Conservation (phyloP, 2,888 invertebrate genomes). For the Coecobrya sp. region DNA sequence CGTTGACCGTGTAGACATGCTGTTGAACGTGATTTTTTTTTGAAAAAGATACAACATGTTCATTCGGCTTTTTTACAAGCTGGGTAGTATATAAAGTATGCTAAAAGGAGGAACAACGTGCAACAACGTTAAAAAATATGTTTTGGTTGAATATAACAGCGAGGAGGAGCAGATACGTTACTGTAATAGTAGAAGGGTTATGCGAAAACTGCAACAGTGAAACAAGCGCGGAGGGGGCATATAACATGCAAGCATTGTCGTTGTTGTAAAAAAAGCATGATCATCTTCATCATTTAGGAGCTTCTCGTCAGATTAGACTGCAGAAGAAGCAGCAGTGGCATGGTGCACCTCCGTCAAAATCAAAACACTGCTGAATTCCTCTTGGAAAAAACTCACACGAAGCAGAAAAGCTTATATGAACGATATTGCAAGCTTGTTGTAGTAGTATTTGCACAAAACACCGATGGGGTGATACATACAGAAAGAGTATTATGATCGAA, state of each 20-base stretch:
- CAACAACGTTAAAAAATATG: background rate
- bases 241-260: constrained; percentile 37
- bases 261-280: background rate
- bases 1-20: constrained; percentile 35
- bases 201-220: constrained; percentile 1
- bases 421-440: too few relatives aligned
- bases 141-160: background rate
- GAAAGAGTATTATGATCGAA: background rate
- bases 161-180: too few relatives aligned
- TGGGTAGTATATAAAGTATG: background rate
- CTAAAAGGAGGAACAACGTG: too few relatives aligned
- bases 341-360: constrained; percentile 24
- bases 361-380: constrained; percentile 38
- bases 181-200: background rate
- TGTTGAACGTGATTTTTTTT: background rate
- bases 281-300: background rate
- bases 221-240: constrained; percentile 6
- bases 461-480: too few relatives aligned
- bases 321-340: background rate
- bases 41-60: background rate
- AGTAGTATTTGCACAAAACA: too few relatives aligned
- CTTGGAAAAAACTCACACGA: constrained; percentile 7
- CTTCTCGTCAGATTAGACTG: background rate
- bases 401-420: background rate
- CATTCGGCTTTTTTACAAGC: background rate